Base-by-base conservation (phyloP, 1,140 invertebrate genomes). In the Drosophila parabipectinata region DNA sequence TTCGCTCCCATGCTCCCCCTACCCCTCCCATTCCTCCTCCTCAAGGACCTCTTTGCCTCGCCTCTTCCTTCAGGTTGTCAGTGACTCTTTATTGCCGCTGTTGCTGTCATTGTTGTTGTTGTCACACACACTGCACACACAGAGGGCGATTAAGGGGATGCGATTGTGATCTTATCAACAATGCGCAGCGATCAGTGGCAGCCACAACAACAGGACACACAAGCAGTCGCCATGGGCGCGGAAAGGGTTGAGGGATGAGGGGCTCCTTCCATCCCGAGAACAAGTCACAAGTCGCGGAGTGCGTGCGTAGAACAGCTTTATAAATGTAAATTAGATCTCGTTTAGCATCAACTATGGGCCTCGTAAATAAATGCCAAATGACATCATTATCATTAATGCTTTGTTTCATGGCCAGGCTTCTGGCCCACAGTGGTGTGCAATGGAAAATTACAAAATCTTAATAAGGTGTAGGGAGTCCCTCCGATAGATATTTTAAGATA, bases 281-380 rank as follows among this genome's bases (percentile, higher is more conserved):
- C 77, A 72, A 82, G 79, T 73, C 68, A 66, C 77, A 76, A 51
- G 73, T 62, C 62, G 51, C 54, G 14, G 74, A 73, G 71, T 90
- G 87, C 87, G 82, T 82, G 79, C 88, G 87, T 87, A 90, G 82
- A 90, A 90, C 87, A 90, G 82, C 82, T 90, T 90, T 84, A 90
- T 90, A 90, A 90, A 90, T 90, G 87, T 90, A 90, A 90, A 90
- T 90, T 90, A 90, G 88, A 90, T 85, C 87, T 90, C 88, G 88
- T 90, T 90, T 90, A 90, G 87, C 87, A 83, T 83, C 76, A 76
- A 87, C 78, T 79, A 82, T 90, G 82, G 67, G 77, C 79, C 87
- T 90, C 87, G 87, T 90, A 90, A 90, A 90, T 90, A 90, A 90
- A 90, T 87, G 87, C 88, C 87, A 90, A 90, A 88, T 90, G 87